Evolutionary conservation across 2,888 invertebrate species (phyloP).

Genomic region (Stenichneumon culpator): DNA sequence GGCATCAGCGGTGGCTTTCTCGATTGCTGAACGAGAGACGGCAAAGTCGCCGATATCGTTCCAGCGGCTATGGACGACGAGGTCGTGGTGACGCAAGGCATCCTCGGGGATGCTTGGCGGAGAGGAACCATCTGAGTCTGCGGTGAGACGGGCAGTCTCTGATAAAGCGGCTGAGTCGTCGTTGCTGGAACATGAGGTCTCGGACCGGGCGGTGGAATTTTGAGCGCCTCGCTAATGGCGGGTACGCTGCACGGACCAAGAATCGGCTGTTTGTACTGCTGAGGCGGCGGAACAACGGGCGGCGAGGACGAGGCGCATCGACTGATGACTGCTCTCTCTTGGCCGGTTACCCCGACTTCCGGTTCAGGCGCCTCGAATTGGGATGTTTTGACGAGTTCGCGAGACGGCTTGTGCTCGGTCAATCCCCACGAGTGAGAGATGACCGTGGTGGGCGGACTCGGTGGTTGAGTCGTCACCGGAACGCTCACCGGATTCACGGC

Average conservation of each 20-base stretch:
- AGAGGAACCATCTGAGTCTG: constrained; percentile 80
- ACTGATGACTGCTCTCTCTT: constrained; percentile 69
- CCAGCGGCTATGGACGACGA: constrained; percentile 69
- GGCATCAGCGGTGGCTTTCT: constrained; percentile 78
- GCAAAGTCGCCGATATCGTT: constrained; percentile 66
- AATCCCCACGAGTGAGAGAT: constrained; percentile 88
- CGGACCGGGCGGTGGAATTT: constrained; percentile 74
- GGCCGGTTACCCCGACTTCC: constrained; percentile 71
- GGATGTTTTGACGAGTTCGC: constrained; percentile 67
- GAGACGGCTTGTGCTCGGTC: constrained; percentile 85
- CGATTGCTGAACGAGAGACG: constrained; percentile 78
- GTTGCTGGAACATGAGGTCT: constrained; percentile 74
- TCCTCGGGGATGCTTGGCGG: constrained; percentile 79
- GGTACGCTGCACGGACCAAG: constrained; percentile 77
- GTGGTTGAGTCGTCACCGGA: constrained; percentile 66
- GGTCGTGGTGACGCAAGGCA: constrained; percentile 75
- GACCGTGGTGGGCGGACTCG: constrained; percentile 85
- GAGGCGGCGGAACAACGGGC: constrained; percentile 61
- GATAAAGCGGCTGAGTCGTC: constrained; percentile 76
- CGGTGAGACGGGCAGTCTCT: constrained; percentile 80
- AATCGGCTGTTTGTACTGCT: constrained; percentile 76
- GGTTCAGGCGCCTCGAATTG: constrained; percentile 76
- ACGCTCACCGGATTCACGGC: constrained; percentile 15
- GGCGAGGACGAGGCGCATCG: constrained; percentile 67
- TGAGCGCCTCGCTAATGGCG: constrained; percentile 76